Evolutionary conservation across 2,888 invertebrate species (phyloP).

Genomic region (Fragum sueziense): DNA sequence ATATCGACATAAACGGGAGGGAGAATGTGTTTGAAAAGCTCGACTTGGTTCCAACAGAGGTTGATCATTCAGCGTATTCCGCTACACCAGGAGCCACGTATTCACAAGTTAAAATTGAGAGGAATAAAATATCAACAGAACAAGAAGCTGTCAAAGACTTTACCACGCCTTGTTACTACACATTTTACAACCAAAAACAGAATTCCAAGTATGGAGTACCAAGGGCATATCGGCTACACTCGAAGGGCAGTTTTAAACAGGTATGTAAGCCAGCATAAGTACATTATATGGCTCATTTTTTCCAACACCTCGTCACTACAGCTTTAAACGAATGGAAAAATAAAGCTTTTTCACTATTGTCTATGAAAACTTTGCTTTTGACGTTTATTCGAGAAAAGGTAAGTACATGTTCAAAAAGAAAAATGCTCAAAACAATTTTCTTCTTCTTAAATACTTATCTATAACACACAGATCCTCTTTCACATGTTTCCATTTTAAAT

Average conservation of each 20-base stretch:
- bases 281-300: neutral
- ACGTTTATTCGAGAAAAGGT: too few relatives aligned
- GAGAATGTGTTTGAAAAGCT: constrained; percentile 74
- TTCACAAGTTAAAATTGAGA: constrained; percentile 57
- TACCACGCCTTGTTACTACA: constrained; percentile 70
- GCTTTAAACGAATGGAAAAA: too few relatives aligned
- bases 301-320: too few relatives aligned
- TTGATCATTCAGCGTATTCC: constrained; percentile 58
- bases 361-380: too few relatives aligned
- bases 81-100: constrained; percentile 42
- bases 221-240: constrained; percentile 69
- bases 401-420: too few relatives aligned
- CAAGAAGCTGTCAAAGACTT: constrained; percentile 70
- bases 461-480: too few relatives aligned
- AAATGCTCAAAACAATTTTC: too few relatives aligned
- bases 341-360: too few relatives aligned
- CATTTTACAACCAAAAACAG: constrained; percentile 69
- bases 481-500: too few relatives aligned
- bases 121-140: constrained; percentile 64
- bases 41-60: constrained; percentile 62
- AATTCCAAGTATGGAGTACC: constrained; percentile 64
- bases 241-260: constrained; percentile 69
- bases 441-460: too few relatives aligned
- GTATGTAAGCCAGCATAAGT: constrained; percentile 16
- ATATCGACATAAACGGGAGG: constrained; percentile 72